phyloP scores from a whole-genome alignment of 1,140 invertebrate genomes.

The Calycopis cecrops region DNA sequence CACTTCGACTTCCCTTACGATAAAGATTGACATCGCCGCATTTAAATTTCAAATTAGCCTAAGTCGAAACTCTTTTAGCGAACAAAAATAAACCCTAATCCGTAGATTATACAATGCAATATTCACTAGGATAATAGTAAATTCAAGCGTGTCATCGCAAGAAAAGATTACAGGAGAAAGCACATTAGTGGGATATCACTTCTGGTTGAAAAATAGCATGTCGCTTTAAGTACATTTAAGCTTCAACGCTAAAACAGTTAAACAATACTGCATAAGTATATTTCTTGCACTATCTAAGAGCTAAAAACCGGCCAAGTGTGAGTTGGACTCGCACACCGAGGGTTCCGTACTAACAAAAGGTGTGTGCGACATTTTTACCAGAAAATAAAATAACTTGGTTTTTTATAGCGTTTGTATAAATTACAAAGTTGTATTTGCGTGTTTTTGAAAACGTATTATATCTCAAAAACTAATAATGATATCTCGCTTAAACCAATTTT shows the following conservation, averaged over 20 bases:
- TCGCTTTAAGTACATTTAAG: conserved; percentile 51
- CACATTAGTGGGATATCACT: conserved; percentile 70
- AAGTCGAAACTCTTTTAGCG: conserved; percentile 38
- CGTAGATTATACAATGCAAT: conserved; percentile 34
- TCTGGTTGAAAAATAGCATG: conserved; percentile 62
- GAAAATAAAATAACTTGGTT: too few relatives aligned
- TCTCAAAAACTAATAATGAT: too few relatives aligned
- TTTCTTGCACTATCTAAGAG: too few relatives aligned
- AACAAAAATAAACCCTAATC: conserved; percentile 42
- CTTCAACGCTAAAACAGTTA: conserved; percentile 51
- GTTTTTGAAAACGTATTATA: too few relatives aligned
- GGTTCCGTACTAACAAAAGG: too few relatives aligned
- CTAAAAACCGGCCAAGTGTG: too few relatives aligned
- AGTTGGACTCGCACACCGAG: too few relatives aligned
- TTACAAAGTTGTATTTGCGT: too few relatives aligned
- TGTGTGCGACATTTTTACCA: too few relatives aligned
- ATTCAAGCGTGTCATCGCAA: conserved; percentile 67
- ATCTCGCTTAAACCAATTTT: too few relatives aligned
- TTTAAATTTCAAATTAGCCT: conserved; percentile 65
- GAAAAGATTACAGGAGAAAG: conserved; percentile 71
- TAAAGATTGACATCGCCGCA: conserved; percentile 70
- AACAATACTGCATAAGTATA: too few relatives aligned
- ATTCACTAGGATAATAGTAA: conserved; percentile 22
- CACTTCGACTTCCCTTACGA: conserved; percentile 66
- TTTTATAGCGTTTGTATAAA: too few relatives aligned